Evolutionary conservation across 2,113 vertebrate genomes (phyloP), one percentile per base, ranked within the genome.

Genomic region (Thinocorus orbignyianus): DNA sequence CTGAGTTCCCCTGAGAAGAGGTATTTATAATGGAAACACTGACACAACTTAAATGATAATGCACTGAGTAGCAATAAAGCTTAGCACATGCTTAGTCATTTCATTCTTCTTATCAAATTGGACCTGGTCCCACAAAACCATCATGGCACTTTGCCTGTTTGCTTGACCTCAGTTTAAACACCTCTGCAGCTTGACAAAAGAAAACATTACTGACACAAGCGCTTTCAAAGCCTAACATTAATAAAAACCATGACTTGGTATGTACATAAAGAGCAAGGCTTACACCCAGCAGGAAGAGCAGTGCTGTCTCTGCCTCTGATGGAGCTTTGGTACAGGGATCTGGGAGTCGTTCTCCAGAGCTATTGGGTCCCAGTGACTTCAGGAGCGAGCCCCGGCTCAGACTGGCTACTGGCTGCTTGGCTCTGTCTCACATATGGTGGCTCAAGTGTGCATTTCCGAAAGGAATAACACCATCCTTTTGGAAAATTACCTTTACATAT

Each of bases 21-120:
- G 76, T 83, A 93, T 95, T 96, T 92, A 80, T 72, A 95, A 94
- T 33, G 82, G 94, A 95, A 96, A 95, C 74, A 90, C 44, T 92
- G 92, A 95, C 94, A 97, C 71, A 95, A 88, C 68, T 46, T 24
- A 94, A 92, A 92, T 35, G 68, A 73, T 88, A 92, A 95, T 66
- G 74, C 68, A 73, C 54, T 69, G 41, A 82, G 54, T 42, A 66
- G 81, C 64, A 90, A 58, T 80, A 88, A 92, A 78, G 66, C 74
- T 93, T 72, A 96, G 55, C 51, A 80, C 66, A 87, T 61, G 78
- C 70, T 92, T 80, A 91, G 87, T 93, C 85, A 88, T 91, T 88
- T 88, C 49, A 42, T 90, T 72, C 62, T 69, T 41, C 90, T 73
- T 91, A 97, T 90, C 87, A 90, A 72, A 91, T 66, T 58, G 58